Base-by-base conservation (phyloP, 2,888 invertebrate species). In the Protophormia terraenovae region DNA sequence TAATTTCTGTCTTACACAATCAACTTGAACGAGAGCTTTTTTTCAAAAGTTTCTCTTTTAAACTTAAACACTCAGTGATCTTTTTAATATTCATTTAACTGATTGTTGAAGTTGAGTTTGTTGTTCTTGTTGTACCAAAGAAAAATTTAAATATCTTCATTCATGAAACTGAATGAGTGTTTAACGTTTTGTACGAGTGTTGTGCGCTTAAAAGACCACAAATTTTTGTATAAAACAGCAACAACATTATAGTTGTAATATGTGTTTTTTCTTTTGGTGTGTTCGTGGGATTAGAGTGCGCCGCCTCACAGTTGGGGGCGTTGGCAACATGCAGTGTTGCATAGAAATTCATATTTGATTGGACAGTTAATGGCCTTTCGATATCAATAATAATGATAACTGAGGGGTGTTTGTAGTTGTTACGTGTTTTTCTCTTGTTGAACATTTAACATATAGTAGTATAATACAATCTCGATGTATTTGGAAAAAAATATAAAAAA, bases 321-420 rank as follows among this genome's bases (percentile, higher is more conserved):
- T 89, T 89, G 90, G 89, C 89, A 87, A 89, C 92, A 89, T 88
- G 91, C 90, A 89, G 92, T 87, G 92, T 86, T 84, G 87, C 86
- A 87, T 89, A 89, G 88, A 89, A 89, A 89, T 89, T 89, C 88
- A 88, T 88, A 89, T 91, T 89, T 89, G 89, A 89, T 89, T 89
- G 89, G 89, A 89, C 87, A 86, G 86, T 86, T 87, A 86, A 87
- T 86, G 83, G 86, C 67, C 85, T 84, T 87, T 86, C 83, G 81
- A 86, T 88, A 86, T 85, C 82, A 85, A 85, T 85, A 85, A 85
- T 82, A 84, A 78, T 84, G 83, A 84, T 77, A 73, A 66, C 83
- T 58, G 75, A 77, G 83, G 86, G 87, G 76, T 83, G 80, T 80
- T 80, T 82, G 81, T 82, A 60, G 81, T 69, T 76, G 84, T 55